phyloP scores from a whole-genome alignment of 2,888 invertebrate genomes.

The Micropterix aruncella region DNA sequence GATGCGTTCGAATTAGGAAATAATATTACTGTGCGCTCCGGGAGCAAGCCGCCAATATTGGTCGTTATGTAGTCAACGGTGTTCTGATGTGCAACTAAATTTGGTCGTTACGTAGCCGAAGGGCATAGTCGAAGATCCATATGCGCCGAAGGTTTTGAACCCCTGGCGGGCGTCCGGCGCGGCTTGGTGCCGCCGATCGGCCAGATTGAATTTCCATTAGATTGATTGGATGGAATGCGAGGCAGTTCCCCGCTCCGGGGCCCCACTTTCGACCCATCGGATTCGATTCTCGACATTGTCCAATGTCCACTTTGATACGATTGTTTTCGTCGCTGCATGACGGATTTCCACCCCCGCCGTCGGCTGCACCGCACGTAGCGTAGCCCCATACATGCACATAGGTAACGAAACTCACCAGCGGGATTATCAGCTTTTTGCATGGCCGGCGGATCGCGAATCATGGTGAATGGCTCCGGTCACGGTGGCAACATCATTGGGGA shows the following conservation, averaged over 20 bases:
- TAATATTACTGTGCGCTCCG: no score
- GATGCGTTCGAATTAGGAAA: no score
- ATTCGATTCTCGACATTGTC: slow-evolving; percentile 2
- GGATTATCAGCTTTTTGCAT: slow-evolving; percentile 37
- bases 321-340: slow-evolving; percentile 3
- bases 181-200: slow-evolving; percentile 2
- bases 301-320: slow-evolving; percentile 3
- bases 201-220: slow-evolving; percentile 12
- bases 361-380: neutral
- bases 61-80: no score
- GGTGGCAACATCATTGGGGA: slow-evolving; percentile 26
- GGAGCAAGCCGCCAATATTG: no score
- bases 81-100: no score
- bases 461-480: slow-evolving; percentile 30
- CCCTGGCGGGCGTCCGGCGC: slow-evolving; percentile 1
- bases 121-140: no score
- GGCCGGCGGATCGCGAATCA: slow-evolving; percentile 41
- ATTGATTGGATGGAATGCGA: slow-evolving; percentile 10
- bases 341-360: slow-evolving; percentile 3
- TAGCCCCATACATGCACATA: no score
- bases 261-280: neutral
- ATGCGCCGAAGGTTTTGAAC: neutral
- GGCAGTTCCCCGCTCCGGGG: neutral
- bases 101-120: no score
- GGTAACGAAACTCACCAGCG: slow-evolving; percentile 30